Conservation (phyloP, 2,888 invertebrate genomes). For the Aspidiotus rigidus region DNA sequence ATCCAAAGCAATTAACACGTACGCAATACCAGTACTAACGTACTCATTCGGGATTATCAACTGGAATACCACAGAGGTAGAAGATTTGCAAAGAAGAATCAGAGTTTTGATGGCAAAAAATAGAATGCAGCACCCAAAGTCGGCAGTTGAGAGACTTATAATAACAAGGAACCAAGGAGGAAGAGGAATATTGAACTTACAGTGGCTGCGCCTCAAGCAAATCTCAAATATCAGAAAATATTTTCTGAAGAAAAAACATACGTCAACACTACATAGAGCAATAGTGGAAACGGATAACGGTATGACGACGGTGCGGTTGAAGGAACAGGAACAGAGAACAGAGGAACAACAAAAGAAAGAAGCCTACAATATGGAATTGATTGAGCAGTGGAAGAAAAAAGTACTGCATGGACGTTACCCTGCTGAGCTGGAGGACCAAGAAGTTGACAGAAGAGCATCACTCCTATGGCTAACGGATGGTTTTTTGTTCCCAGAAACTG, state of each 20-base stretch:
- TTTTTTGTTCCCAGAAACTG: background rate
- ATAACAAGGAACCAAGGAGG: background rate
- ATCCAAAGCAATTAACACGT: conserved; percentile 33
- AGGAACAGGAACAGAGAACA: background rate
- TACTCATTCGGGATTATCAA: conserved; percentile 35
- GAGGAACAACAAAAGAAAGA: background rate
- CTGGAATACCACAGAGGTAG: conserved; percentile 35
- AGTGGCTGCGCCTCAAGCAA: background rate
- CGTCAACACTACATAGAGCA: background rate
- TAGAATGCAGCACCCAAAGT: background rate
- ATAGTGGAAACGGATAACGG: background rate
- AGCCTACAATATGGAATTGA: background rate
- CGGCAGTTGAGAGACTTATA: background rate
- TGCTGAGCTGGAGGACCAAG: background rate
- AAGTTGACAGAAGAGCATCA: background rate
- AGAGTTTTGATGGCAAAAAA: conserved; percentile 5
- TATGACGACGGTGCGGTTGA: background rate
- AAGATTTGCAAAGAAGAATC: conserved; percentile 23
- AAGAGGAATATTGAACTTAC: background rate
- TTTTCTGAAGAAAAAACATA: background rate
- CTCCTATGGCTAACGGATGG: background rate
- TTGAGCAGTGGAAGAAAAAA: background rate
- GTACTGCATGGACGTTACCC: background rate
- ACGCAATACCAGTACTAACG: conserved; percentile 34
- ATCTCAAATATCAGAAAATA: background rate